These are phyloP conservation scores for Mactromeris polynyma DNA, from an alignment of 2,888 invertebrate genomes.

Conservation along the genomic window DNA sequence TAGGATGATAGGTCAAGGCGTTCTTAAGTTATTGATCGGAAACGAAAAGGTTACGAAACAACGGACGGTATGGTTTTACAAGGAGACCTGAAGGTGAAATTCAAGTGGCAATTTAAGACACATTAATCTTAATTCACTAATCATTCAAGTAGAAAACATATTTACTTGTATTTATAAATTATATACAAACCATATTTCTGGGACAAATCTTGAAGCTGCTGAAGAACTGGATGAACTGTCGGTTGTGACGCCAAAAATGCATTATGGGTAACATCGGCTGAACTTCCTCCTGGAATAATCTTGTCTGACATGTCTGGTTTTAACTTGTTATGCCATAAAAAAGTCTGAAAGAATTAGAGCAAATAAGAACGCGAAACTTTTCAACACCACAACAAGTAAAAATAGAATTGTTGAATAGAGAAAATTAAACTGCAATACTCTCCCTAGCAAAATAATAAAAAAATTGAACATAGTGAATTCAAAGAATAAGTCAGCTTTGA, in stretches of 20 bases:
- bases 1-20: too few relatives aligned
- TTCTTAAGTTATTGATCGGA: too few relatives aligned
- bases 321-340: background rate
- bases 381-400: too few relatives aligned
- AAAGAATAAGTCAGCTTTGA: too few relatives aligned
- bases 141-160: too few relatives aligned
- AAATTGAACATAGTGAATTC: too few relatives aligned
- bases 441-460: too few relatives aligned
- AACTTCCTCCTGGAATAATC: background rate
- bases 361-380: too few relatives aligned
- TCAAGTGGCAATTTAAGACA: background rate
- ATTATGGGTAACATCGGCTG: conserved; percentile 41
- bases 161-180: background rate
- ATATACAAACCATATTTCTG: conserved; percentile 52
- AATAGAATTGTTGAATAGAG: too few relatives aligned
- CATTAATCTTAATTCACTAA: background rate
- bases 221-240: conserved; percentile 73
- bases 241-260: conserved; percentile 64
- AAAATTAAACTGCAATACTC: too few relatives aligned
- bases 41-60: too few relatives aligned
- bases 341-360: background rate
- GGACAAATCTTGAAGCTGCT: conserved; percentile 73
- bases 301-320: background rate
- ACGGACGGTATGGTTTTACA: background rate
- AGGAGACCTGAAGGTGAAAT: background rate